Base-by-base conservation (phyloP, 2,888 invertebrate genomes). In the Clunio marinus region DNA sequence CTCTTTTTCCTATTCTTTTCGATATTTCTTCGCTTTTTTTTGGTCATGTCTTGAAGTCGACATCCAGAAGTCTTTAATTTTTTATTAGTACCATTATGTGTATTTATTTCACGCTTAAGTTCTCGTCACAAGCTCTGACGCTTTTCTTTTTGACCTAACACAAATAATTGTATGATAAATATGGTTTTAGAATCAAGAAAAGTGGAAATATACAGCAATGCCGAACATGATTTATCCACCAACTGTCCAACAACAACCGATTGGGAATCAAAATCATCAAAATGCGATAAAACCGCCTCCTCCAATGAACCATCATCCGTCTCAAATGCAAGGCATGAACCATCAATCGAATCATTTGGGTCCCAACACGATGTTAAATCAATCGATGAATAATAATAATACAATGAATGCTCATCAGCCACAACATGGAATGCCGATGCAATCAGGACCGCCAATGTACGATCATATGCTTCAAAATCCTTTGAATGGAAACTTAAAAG, bases 151-250 rank as follows among this genome's bases (percentile, higher is more conserved):
- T 70, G 69, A 73, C 72, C 59, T 71, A n/a, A n/a, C n/a, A n/a
- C n/a, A n/a, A n/a, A n/a, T n/a, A n/a, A n/a, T n/a, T n/a, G n/a
- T n/a, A n/a, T n/a, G n/a, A n/a, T n/a, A n/a, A n/a, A n/a, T n/a
- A n/a, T n/a, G n/a, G n/a, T 84, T 86, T 69, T 82, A 91, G 89
- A 89, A 86, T 80, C 89, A 88, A 78, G 91, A 91, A 81, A 91
- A 91, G 82, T 91, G 91, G 90, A 91, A 90, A 78, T 89, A 88
- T 79, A 83, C 88, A 77, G 81, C 86, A 75, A 51, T 51, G 51
- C 51, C 22, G 15, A 41, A 41, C 41, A 41, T 41, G 41, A 62
- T 62, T 22, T 63, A 63, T 63, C 63, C 37, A 27, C 63, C 75
- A 70, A 77, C 78, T 71, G 76, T 78, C 69, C 76, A 77, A 71